Base-by-base conservation (phyloP, 2,888 invertebrate genomes). In the Cremastinae sp. region DNA sequence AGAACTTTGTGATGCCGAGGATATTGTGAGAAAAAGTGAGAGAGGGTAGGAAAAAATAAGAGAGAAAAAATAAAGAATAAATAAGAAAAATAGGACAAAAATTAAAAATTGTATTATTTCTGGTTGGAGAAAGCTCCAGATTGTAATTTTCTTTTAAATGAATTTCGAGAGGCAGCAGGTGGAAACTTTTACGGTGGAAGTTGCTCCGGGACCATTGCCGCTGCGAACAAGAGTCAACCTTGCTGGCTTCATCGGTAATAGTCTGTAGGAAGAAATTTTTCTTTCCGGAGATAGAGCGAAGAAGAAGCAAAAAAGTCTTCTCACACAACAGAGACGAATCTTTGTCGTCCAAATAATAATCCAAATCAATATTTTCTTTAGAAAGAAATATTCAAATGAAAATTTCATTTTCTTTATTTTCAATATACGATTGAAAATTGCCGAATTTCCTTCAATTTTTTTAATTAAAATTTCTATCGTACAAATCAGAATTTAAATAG, bases 211-310 rank as follows among this genome's bases (percentile, higher is more conserved):
- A 87, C 85, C 92, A 92, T 91, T 92, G 90, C 90, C 92, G 86
- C 92, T 92, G 89, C 92, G 92, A 89, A 92, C 92, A 82, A 90
- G 92, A 88, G 92, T 92, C 90, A 91, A 92, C 83, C 92, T 92
- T 85, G 92, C 92, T 90, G 92, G 92, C 90, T 91, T 92, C 88
- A 92, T 92, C 80, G 92, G 92, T 81, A 92, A 92, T 90, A 92
- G 92, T 88, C 92, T 92, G 82, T 92, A 90, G 58, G 22, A n/a
- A 7, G 35, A 41, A 37, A 47, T 16, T 14, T 8, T 14, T 16
- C 4, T 20, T 20, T 7, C n/a, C 39, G 28, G 16, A 53, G 9
- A 8, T 9, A 45, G 12, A 53, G 12, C 28, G 28, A 49, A 16
- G 16, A 53, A 28, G 14, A 41, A 18, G 20, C 3, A 4, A 7